Base-by-base conservation (phyloP, 2,888 invertebrate genomes). In the Scaptodrosophila latifasciaeformis region DNA sequence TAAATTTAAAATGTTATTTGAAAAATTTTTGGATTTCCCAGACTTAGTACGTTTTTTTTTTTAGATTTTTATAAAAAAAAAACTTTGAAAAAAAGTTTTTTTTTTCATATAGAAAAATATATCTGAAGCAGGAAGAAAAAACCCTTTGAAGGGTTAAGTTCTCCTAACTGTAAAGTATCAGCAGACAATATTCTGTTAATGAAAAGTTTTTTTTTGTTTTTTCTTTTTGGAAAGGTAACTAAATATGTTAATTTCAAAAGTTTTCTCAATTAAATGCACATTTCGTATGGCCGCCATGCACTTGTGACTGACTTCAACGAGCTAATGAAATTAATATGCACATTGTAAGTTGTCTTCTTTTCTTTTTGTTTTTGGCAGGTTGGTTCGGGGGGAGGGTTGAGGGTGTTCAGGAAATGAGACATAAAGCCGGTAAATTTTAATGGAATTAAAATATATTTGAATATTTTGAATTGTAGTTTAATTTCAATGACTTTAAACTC, bases 251-350 rank as follows among this genome's bases (percentile, higher is more conserved):
- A 42, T 42, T 4, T n/a, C 42, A 9, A 13, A 24, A 31, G 19
- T 49, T 57, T 49, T 52, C 59, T 75, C 75, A 75, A 80, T 80
- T 80, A 75, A 77, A 77, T 80, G 66, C 57, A 74, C 72, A 74
- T 74, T 79, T 69, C 56, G 72, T 74, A 74, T 79, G 72, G 79
- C 72, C 76, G 79, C 72, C 75, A 52, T 80, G 78, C 80, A 72
- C 70, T 70, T 77, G 54, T 56, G 52, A 49, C 54, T 49, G 39
- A 19, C 18, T 43, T 17, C 43, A 58, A 56, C 35, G 54, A 59
- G 21, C 39, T 15, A 40, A 19, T 12, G 5, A 43, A 67, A 80
- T 76, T 80, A 77, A 80, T 80, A 76, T 76, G 75, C 75, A 77
- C 13, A 40, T 40, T 42, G 19, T 13, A 17, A 37, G 37, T 17